A percentile compares a stretch with the other conserved stretches of the same genome.
These are phyloP conservation scores for Drosophila burlai DNA, from an alignment of 1,140 invertebrate genomes.

Conservation along the genomic window DNA sequence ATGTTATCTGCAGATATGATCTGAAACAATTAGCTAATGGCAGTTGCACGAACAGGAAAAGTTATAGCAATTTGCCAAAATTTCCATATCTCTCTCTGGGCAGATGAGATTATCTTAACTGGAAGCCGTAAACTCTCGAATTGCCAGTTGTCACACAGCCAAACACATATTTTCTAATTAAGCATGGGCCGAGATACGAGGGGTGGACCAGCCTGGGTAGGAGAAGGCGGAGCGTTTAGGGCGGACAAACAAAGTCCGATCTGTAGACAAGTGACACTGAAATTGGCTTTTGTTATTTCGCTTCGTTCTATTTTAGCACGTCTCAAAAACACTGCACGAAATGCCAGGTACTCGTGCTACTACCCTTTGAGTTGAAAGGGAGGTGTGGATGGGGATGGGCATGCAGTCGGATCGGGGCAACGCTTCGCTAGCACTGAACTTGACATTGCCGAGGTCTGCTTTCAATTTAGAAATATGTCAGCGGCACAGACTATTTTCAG, in stretches of 20 bases:
- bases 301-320: conserved; percentile 67
- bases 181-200: conserved; percentile 29
- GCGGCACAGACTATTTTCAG: conserved; percentile 64
- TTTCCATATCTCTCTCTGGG: conserved; percentile 52
- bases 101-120: conserved; percentile 57
- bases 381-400: conserved; percentile 6
- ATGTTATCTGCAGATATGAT: conserved; percentile 37
- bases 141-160: conserved; percentile 42
- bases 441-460: conserved; percentile 73
- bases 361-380: conserved; percentile 6
- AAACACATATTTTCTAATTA: conserved; percentile 69
- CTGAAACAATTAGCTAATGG: conserved; percentile 45
- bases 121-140: conserved; percentile 61
- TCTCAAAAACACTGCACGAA: conserved; percentile 61
- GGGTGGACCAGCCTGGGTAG: conserved; percentile 5
- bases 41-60: conserved; percentile 56
- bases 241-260: conserved; percentile 46
- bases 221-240: conserved; percentile 40
- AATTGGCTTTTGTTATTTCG: conserved; percentile 60
- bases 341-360: conserved; percentile 18
- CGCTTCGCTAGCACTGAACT: conserved; percentile 68
- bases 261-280: conserved; percentile 66
- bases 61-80: conserved; percentile 59
- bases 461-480: conserved; percentile 81
- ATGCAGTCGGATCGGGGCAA: conserved; percentile 45